Evolutionary conservation across 2,113 vertebrate species (phyloP).

Genomic region (Bufo gargarizans): DNA sequence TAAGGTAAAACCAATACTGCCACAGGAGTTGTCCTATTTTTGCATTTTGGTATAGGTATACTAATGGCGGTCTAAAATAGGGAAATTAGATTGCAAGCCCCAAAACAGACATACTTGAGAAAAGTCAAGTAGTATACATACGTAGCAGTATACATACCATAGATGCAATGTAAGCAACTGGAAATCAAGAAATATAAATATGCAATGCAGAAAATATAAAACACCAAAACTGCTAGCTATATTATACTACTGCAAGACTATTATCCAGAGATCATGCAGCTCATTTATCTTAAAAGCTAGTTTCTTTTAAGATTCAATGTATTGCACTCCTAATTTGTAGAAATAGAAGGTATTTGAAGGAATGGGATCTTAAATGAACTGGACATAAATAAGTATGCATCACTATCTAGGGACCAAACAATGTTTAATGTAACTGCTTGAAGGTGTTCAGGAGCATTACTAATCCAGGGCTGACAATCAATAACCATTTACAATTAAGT

Average conservation of each 20-base stretch:
- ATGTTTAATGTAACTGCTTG: slow-evolving; percentile 42
- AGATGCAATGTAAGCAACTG: too few relatives aligned
- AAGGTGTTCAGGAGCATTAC: slow-evolving; percentile 41
- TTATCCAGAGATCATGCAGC: neutral
- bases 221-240: neutral
- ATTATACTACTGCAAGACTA: neutral
- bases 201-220: neutral
- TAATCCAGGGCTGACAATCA: slow-evolving; percentile 45
- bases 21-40: too few relatives aligned
- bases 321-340: neutral
- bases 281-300: neutral
- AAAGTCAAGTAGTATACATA: too few relatives aligned
- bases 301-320: neutral
- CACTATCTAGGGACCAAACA: slow-evolving; percentile 35
- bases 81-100: too few relatives aligned
- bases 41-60: too few relatives aligned
- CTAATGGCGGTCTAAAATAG: too few relatives aligned
- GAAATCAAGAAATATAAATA: too few relatives aligned
- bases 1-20: too few relatives aligned
- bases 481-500: slow-evolving; percentile 39
- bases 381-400: slow-evolving; percentile 22
- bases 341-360: neutral
- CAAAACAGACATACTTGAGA: too few relatives aligned
- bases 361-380: slow-evolving; percentile 21
- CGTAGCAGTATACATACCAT: too few relatives aligned